Evolutionary conservation across 2,888 invertebrate genomes (phyloP), one percentile per base, ranked within the genome.

Genomic region (Caenorhabditis sp.): DNA sequence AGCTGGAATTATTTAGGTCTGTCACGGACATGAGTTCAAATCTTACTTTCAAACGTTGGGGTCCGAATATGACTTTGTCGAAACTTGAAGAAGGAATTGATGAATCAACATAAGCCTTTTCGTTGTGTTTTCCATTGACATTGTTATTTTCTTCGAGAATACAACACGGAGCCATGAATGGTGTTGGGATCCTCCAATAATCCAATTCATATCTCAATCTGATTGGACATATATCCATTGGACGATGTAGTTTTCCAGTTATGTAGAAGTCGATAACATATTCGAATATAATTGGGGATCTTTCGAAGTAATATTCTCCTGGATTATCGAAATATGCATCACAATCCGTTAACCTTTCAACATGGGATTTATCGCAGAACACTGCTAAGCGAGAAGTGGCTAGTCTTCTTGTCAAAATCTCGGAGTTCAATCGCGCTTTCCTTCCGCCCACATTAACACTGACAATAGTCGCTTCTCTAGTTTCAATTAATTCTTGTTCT

Each of bases 221-320:
- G 25, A 86, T 86, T n/a, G 85, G 84, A 62, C 87, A 87, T 12
- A 85, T 78, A 56, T 87, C 85, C 79, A 83, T 77, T n/a, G 87
- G 87, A 20, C 85, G 81, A 67, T 87, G 87, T 3, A 87, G 65
- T 66, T 82, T 79, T 56, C 84, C 85, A 20, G 84, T 83, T 21
- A 83, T 61, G 58, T 84, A 85, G 54, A 77, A 85, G 59, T 85
- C 84, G 36, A 86, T 70, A 27, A 86, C 78, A 61, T 83, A 83
- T 57, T 86, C 85, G 65, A 86, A 86, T 27, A 86, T 84, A 57
- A 82, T 76, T 17, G 86, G 84, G 10, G 81, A 81, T 52, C 84
- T 65, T 59, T 85, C 86, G 65, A 86, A 86, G 67, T 86, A 86
- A 61, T 85, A 86, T 60, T 86, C 86, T 38, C 78, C 67, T n/a